A percentile compares a stretch with the other conserved stretches of the same genome.
Conservation (phyloP, 2,888 invertebrate genomes). For the Allophyes oxyacanthae region DNA sequence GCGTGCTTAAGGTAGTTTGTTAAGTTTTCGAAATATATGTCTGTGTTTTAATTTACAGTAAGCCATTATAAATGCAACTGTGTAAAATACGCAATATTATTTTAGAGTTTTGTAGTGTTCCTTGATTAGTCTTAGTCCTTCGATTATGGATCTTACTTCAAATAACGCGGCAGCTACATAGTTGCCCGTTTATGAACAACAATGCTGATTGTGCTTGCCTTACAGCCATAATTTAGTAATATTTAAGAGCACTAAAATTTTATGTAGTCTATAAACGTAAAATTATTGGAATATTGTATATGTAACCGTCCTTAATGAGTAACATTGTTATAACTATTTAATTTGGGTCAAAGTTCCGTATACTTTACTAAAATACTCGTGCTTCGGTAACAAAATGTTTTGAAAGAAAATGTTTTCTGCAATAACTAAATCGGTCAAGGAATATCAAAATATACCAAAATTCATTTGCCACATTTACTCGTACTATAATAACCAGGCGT, state of each 20-base stretch:
- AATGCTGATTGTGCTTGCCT: slow-evolving; percentile 49
- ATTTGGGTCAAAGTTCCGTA: slow-evolving; percentile 9
- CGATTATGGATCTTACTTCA: not conserved
- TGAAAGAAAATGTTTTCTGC: not conserved
- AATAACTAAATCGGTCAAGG: slow-evolving; percentile 1
- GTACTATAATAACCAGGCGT: too few relatives aligned
- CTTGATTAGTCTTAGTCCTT: slow-evolving; percentile 1
- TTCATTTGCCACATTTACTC: too few relatives aligned
- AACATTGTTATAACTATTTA: slow-evolving; percentile 28
- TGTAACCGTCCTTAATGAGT: slow-evolving; percentile 20
- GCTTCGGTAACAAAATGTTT: not conserved
- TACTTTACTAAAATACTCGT: slow-evolving; percentile 13
- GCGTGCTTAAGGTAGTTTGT: slow-evolving; percentile 9
- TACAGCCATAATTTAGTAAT: slow-evolving; percentile 48
- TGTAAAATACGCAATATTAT: slow-evolving; percentile 1
- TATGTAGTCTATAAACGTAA: slow-evolving; percentile 31
- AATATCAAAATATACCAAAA: not conserved
- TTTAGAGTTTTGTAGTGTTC: slow-evolving; percentile 3
- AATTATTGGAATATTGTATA: slow-evolving; percentile 27
- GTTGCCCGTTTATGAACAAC: slow-evolving; percentile 28
- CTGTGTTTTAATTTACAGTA: slow-evolving; percentile 7
- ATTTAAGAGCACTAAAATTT: slow-evolving; percentile 40
- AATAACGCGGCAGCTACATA: slow-evolving; percentile 12
- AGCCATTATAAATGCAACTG: slow-evolving; percentile 11
- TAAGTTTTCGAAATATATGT: slow-evolving; percentile 3